Evolutionary conservation across 2,888 invertebrate genomes (phyloP), one percentile per base, ranked within the genome.

Genomic region (Thumatha senex): DNA sequence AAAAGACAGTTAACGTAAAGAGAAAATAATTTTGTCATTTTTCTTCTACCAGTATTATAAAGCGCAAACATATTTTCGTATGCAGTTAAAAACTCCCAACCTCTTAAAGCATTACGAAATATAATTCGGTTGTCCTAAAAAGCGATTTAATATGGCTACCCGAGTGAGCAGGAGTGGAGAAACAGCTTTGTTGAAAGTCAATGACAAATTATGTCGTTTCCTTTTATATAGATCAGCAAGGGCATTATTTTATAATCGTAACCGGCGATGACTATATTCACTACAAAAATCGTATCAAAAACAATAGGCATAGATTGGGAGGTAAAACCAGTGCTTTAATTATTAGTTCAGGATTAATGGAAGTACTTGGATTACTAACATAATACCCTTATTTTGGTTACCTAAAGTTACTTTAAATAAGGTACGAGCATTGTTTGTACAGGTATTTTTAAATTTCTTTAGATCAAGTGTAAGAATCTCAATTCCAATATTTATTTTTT

Each of bases 191-290:
- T 66, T 54, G 54, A 44, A 56, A 58, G 52, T 61, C 64, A 62
- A 62, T 64, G 69, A 61, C 63, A 66, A 73, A 66, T 58, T 39
- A 44, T 57, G 50, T 58, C 51, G 34, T 50, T 58, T 53, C 48
- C 24, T 31, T 47, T 52, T 24, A 56, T 68, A 70, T 60, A 56
- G 56, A 63, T 67, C 56, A 35, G 15, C 56, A 51, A 54, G 56
- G 38, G 39, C 40, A 51, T 58, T 51, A 43, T 58, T 62, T 60
- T 62, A 63, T 54, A 54, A 46, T 48, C 18, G 18, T 4, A 4
- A 5, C 18, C 5, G 18, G 50, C 29, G 46, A 51, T 57, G 54
- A 45, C 49, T 53, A 41, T 50, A 40, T 58, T 51, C 40, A 31
- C 29, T 14, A 67, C 54, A 65, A 67, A 58, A 43, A 41, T 12